Percentiles rank a stretch among this genome's conserved stretches.
Evolutionary conservation across 2,888 invertebrate genomes (phyloP).

Genomic region (Acronicta psi): DNA sequence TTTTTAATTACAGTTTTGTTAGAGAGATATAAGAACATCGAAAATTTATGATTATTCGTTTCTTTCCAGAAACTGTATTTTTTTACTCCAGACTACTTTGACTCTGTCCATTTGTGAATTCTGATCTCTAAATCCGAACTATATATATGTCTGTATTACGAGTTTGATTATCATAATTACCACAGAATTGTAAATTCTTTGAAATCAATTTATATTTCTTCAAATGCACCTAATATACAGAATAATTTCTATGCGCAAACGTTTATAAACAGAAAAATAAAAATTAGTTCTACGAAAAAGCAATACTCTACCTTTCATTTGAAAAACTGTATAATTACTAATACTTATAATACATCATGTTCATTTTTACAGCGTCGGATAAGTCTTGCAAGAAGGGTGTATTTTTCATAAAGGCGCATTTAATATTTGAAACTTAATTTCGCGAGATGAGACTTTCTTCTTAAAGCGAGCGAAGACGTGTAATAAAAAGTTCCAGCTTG

Average conservation of each 20-base stretch:
- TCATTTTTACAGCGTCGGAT: slow-evolving; percentile 38
- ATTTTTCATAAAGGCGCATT: slow-evolving; percentile 79
- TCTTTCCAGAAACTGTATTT: too few species aligned
- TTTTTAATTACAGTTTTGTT: slow-evolving; percentile 54
- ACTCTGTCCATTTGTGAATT: too few species aligned
- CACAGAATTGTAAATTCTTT: too few species aligned
- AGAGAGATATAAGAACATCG: slow-evolving; percentile 15
- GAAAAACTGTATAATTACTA: slow-evolving; percentile 20
- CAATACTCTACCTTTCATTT: slow-evolving; percentile 30
- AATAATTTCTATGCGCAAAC: too few species aligned
- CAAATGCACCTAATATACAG: too few species aligned
- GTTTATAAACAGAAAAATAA: too few species aligned
- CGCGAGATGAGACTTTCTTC: slow-evolving; percentile 71
- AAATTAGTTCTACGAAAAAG: neutral
- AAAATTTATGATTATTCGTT: too few species aligned
- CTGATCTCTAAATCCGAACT: too few species aligned
- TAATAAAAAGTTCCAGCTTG: slow-evolving; percentile 59
- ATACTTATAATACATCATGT: slow-evolving; percentile 8
- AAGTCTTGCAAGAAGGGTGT: slow-evolving; percentile 59
- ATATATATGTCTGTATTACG: too few species aligned
- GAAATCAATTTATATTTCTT: too few species aligned
- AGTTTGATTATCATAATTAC: too few species aligned
- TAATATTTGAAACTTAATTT: slow-evolving; percentile 86
- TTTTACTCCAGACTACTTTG: too few species aligned
- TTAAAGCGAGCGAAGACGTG: slow-evolving; percentile 37